Evolutionary conservation across 2,797 vertebrate species (phyloP).

Genomic region (Tragelaphus eurycerus): DNA sequence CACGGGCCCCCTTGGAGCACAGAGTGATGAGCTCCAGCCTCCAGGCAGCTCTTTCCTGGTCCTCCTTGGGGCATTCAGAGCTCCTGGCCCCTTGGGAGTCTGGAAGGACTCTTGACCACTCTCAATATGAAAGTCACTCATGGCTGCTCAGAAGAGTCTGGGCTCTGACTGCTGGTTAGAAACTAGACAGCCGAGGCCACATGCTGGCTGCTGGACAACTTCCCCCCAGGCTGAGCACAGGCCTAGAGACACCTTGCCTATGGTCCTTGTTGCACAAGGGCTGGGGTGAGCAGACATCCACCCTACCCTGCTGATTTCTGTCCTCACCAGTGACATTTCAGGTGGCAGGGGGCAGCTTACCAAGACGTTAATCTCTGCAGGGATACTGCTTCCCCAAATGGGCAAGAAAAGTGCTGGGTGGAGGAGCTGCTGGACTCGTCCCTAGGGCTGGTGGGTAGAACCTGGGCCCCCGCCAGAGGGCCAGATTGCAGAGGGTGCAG

Average conservation of each 20-base stretch:
- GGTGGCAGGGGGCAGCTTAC: not conserved
- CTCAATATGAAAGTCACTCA: not conserved
- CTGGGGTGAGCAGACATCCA: not conserved
- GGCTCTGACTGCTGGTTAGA: slow-evolving; percentile 68
- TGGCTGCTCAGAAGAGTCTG: not conserved
- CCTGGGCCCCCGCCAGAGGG: accelerated
- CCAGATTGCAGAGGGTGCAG: no score
- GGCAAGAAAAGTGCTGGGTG: not conserved
- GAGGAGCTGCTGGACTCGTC: not conserved
- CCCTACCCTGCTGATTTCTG: not conserved
- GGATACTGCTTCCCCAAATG: not conserved
- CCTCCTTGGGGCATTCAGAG: accelerated
- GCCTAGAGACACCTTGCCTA: not conserved
- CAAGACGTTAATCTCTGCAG: not conserved
- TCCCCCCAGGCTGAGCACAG: not conserved
- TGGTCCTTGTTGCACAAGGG: no score
- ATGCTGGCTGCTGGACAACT: not conserved
- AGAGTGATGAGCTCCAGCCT: accelerated
- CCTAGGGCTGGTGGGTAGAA: not conserved
- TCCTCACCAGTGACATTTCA: not conserved
- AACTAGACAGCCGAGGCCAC: not conserved
- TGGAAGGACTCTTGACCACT: not conserved
- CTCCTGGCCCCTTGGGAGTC: not conserved
- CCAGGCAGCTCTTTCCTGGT: accelerated
- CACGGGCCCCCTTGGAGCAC: not conserved